Percentiles rank a stretch among this genome's conserved stretches.
Evolutionary conservation across 1,140 invertebrate genomes (phyloP).

Genomic region (Vollenhovia emeryi): DNA sequence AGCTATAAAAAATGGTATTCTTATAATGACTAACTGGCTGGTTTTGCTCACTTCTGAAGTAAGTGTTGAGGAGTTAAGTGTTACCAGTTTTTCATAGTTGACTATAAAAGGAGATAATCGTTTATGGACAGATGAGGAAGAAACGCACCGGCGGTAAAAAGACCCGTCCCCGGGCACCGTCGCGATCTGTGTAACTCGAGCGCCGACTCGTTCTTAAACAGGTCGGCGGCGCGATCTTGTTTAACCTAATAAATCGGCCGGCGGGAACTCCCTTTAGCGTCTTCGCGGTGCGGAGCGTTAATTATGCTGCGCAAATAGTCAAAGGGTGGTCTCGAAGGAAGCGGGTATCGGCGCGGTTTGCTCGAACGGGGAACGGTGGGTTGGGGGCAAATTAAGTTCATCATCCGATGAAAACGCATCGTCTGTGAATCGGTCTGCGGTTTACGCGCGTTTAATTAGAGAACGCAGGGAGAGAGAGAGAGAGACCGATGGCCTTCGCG

Average conservation of each 20-base stretch:
- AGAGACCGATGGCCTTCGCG: neutral
- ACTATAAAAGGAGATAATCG: neutral
- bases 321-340: conserved; percentile 6
- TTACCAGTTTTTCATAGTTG: neutral
- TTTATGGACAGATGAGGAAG: neutral
- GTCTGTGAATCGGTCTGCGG: conserved; percentile 10
- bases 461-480: neutral
- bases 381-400: conserved; percentile 24
- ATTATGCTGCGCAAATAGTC: conserved; percentile 46
- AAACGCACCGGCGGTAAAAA: neutral
- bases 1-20: neutral
- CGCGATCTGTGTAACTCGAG: neutral
- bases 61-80: neutral
- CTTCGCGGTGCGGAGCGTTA: conserved; percentile 28
- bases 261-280: conserved; percentile 2
- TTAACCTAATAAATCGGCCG: conserved; percentile 39
- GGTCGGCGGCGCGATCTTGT: conserved; percentile 11
- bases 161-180: neutral
- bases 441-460: conserved; percentile 39
- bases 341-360: conserved; percentile 14
- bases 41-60: neutral
- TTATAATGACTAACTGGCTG: neutral
- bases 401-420: conserved; percentile 9
- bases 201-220: neutral
- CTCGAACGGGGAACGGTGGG: neutral